Base-by-base conservation (phyloP, 2,888 invertebrate genomes). In the Rhogogaster chlorosoma region DNA sequence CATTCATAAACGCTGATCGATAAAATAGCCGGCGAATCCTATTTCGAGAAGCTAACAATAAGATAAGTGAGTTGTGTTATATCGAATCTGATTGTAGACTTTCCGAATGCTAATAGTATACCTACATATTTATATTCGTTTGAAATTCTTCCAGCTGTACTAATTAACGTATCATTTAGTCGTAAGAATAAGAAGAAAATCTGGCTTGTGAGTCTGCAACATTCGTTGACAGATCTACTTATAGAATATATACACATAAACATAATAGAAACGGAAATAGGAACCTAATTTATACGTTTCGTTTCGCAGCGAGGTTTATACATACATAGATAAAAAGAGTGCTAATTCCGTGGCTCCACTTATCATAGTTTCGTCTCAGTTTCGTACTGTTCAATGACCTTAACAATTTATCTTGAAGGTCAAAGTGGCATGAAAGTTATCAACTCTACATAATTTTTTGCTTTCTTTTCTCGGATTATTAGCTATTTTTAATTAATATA, bases 381-480 rank as follows among this genome's bases (percentile, higher is more conserved):
- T 53, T 53, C 77, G 53, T 75, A 26, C 18, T 29, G 18, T 77
- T 49, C 77, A 29, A 49, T 53, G 77, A 77, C 77, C 77, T 45
- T n/a, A 53, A 18, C 26, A 4, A 77, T 12, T 29, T 29, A 26
- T 49, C 26, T 15, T 45, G 49, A 49, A 77, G 77, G 77, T 77
- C 77, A 77, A 53, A 77, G 29, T 77, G 3, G 32, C 32, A 18
- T 7, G 18, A 67, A 18, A 67, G 4, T 67, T 32, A 49, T 29
- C 15, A 53, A 53, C 32, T 67, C 18, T 12, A 29, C 32, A 32
- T 32, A 67, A 67, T 67, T 32, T 77, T 38, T 42, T 45, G 10
- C 29, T 53, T 77, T 45, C 18, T 53, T 6, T 77, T 45, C 29
- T 26, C 61, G 26, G 61, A 61, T 61, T 12, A 61, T 61, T 26